These are phyloP conservation scores for Acanthurus tractus DNA, from an alignment of 2,797 vertebrate species.

Conservation along the genomic window DNA sequence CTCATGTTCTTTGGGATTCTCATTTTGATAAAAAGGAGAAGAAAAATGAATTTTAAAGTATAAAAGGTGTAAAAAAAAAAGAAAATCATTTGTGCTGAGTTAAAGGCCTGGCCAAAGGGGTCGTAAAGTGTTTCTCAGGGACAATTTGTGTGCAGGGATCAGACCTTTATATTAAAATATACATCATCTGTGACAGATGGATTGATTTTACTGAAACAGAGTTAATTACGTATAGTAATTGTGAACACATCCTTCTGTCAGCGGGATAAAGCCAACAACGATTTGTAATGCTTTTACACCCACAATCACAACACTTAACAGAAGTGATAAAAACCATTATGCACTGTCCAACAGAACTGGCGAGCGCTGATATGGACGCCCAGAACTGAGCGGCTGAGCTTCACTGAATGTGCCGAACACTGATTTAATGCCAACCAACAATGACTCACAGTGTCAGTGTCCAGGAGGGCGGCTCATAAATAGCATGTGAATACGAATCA, in stretches of 20 bases:
- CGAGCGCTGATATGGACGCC: slow-evolving; percentile 38
- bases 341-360: slow-evolving; percentile 59
- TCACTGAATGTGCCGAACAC: slow-evolving; percentile 50
- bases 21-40: too few relatives aligned
- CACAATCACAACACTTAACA: slow-evolving; percentile 75
- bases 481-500: slow-evolving; percentile 17
- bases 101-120: slow-evolving; percentile 7
- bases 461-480: slow-evolving; percentile 53
- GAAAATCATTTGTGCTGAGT: not conserved
- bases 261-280: slow-evolving; percentile 57
- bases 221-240: slow-evolving; percentile 64
- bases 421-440: slow-evolving; percentile 61
- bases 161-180: slow-evolving; percentile 48
- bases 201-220: slow-evolving; percentile 62
- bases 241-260: slow-evolving; percentile 73
- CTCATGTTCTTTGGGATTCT: not conserved
- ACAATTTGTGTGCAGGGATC: slow-evolving; percentile 31
- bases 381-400: slow-evolving; percentile 44
- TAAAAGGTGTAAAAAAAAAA: not conserved
- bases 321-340: slow-evolving; percentile 65
- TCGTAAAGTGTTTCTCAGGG: slow-evolving; percentile 24
- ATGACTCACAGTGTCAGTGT: slow-evolving; percentile 56
- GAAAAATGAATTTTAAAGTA: not conserved
- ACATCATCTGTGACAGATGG: slow-evolving; percentile 69
- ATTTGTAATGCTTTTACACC: slow-evolving; percentile 74